These are phyloP conservation scores for Aptenodytes forsteri DNA, from an alignment of 2,113 vertebrate genomes.

Conservation along the genomic window DNA sequence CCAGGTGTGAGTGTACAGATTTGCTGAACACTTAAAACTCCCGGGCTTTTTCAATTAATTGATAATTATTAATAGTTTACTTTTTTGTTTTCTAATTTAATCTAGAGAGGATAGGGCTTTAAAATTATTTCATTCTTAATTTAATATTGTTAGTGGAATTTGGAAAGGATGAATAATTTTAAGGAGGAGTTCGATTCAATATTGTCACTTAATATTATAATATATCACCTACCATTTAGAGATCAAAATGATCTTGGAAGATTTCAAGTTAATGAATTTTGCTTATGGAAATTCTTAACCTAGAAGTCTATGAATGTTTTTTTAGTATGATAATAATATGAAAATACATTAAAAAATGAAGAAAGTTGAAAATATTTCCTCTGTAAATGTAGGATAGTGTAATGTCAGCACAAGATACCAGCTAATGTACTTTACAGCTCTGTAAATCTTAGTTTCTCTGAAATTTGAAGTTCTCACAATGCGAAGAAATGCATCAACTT, in stretches of 20 bases:
- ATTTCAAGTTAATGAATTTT: background rate
- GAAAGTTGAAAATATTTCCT: constrained; percentile 5
- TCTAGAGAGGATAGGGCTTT: background rate
- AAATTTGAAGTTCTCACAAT: constrained; percentile 10
- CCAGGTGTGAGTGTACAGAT: background rate
- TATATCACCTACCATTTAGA: background rate
- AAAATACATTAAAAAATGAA: background rate
- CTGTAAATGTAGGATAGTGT: background rate
- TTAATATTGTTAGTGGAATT: constrained; percentile 1
- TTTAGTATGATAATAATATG: background rate
- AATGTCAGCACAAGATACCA: background rate
- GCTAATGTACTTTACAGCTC: background rate
- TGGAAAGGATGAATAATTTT: background rate
- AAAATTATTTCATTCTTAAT: background rate
- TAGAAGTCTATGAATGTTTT: background rate
- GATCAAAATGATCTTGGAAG: background rate
- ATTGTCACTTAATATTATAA: background rate
- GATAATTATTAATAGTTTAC: background rate
- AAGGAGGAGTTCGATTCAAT: background rate
- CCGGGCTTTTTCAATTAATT: background rate
- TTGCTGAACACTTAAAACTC: background rate
- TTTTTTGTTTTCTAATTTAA: background rate
- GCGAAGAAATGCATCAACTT: background rate
- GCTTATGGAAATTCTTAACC: background rate
- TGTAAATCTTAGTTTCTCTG: background rate